Conservation (phyloP, 2,113 vertebrate species). For the Hippocampus comes region DNA sequence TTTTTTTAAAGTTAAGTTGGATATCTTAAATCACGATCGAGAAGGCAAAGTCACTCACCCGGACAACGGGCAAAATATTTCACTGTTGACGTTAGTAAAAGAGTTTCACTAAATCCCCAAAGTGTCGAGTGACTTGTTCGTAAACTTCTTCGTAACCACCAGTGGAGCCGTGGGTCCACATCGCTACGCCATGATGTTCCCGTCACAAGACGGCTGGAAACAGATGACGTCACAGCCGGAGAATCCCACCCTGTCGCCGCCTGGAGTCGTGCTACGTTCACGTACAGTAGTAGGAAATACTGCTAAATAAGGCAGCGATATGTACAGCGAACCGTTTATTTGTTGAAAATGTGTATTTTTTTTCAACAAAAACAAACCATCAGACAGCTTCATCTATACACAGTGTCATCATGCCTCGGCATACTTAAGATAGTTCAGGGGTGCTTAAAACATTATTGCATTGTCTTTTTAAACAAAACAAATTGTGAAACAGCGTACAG, state of each 20-base stretch:
- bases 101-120: neutral
- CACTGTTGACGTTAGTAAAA: neutral
- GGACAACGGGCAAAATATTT: neutral
- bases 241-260: slow-evolving; percentile 57
- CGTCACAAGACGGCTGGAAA: slow-evolving; percentile 54
- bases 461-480: too few species aligned
- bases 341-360: too few species aligned
- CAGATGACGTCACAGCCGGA: slow-evolving; percentile 59
- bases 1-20: neutral
- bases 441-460: too few species aligned
- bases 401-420: neutral
- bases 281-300: neutral
- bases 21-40: slow-evolving; percentile 23
- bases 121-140: slow-evolving; percentile 5
- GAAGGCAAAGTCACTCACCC: slow-evolving; percentile 37
- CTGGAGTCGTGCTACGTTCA: slow-evolving; percentile 40
- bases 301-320: too few species aligned
- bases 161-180: slow-evolving; percentile 37
- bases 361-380: neutral
- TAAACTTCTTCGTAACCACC: slow-evolving; percentile 40
- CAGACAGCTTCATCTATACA: neutral
- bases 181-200: slow-evolving; percentile 76
- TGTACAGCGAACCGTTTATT: too few species aligned
- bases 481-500: too few species aligned
- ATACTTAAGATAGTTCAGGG: neutral